Base-by-base conservation (phyloP, 2,888 invertebrate species). In the Synergus umbraculus region DNA sequence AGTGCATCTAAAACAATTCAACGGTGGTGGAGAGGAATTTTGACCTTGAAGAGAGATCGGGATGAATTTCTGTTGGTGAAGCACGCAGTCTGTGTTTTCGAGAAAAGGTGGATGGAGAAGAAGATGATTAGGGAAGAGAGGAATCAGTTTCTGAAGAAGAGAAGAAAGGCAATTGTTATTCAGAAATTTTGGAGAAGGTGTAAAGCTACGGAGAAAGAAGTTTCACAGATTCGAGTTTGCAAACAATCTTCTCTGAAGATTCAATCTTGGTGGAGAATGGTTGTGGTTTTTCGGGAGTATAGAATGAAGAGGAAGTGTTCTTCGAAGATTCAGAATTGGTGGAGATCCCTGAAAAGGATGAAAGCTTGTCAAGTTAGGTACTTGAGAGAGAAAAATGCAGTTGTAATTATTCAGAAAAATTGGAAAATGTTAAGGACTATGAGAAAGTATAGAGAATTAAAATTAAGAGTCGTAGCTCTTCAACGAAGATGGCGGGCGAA, bases 181-280 rank as follows among this genome's bases (percentile, higher is more conserved):
- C 94, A 95, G 88, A 89, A 85, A 76, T 81, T 82, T 63, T 94
- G 92, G 85, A 87, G 91, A 60, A 85, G 82, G 76, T 87, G 84
- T 66, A 12, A 63, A 66, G 88, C 88, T 1, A 88, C 86, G 0
- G 87, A 83, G 80, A 15, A 76, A 0, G 80, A 86, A 29, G 78
- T 85, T 15, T 41, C 13, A 0, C 49, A n/a, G 46, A 58, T 83
- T 12, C 81, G 81, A 44, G 13, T 66, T 0, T 76, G 79, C 44
- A 79, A 80, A 46, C 49, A 29, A 1, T 81, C 88, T 1, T 83
- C 83, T 4, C 65, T 86, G 5, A 84, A 80, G 64, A 87, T 91
- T 78, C 91, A 91, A 78, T 49, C 81, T 0, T 88, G 87, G 86
- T 91, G 88, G 87, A 83, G 88, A 80, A 77, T 80, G 1, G 76